Evolutionary conservation across 37 sponge, comb jelly and placozoan genomes (phyloP), one percentile per base, ranked within the genome.

Genomic region (Tethya wilhelma): DNA sequence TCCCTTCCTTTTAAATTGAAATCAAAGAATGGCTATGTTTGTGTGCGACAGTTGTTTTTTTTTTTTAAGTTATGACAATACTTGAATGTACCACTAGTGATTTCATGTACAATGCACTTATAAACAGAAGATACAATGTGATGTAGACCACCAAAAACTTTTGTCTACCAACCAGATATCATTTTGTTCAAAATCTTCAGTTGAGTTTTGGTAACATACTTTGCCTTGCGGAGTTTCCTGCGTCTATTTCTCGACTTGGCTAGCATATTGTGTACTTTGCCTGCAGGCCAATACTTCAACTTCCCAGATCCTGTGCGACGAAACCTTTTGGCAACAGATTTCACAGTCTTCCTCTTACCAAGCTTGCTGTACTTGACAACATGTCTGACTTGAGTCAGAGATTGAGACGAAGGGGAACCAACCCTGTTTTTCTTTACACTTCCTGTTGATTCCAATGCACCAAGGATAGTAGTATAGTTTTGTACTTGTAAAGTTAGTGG

Each of bases 281-380:
- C 89, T 22, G 93, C 40, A 25, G 79, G 85, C 96, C 96, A 95
- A 39, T 69, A 80, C 79, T 95, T 95, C 23, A 92, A 78, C 42
- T 89, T 92, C 1, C 96, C 96, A 4, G 89, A 82, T 0, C 89
- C 96, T 38, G 93, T 91, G 0, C 89, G 53, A 26, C 46, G 80
- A 43, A 95, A 95, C 32, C 96, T 46, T 39, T 92, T 88, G 23
- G 83, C 90, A 39, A 95, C 96, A 4, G 96, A 86, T 41, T 92
- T 92, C 39, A 89, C 90, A 7, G 96, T 88, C 63, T 95, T 95
- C 57, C 60, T 73, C 42, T 95, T 95, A 4, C 96, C 96, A 0
- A 40, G 55, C 44, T 84, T 87, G 38, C 90, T 93, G 70, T 19
- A 82, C 19, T 59, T 79, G 28, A 86, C 87, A 9, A 95, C 56